Conservation (phyloP, 2,797 vertebrate species). For the Parotocinclus haroldoi region DNA sequence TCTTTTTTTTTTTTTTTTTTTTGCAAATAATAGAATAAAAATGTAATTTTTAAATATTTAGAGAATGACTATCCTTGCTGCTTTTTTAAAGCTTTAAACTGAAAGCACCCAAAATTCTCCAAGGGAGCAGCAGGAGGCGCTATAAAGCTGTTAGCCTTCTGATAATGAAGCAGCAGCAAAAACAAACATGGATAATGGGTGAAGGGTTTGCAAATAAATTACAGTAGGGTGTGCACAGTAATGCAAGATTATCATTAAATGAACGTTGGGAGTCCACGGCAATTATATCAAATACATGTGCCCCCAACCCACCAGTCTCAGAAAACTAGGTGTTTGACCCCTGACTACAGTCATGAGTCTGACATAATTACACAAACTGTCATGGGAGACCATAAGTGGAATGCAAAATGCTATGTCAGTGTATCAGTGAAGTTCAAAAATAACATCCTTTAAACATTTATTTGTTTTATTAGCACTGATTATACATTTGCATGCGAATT, state of each 20-base stretch:
- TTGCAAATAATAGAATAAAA: conserved; percentile 53
- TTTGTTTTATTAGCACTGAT: too few relatives aligned
- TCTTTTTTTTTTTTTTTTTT: too few relatives aligned
- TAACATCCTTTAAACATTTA: neutral
- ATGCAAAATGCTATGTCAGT: conserved; percentile 45
- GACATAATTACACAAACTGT: conserved; percentile 19
- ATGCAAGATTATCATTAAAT: conserved; percentile 57
- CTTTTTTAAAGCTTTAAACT: conserved; percentile 58
- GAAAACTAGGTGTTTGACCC: conserved; percentile 51
- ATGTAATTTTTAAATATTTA: conserved; percentile 49
- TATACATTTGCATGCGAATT: too few relatives aligned
- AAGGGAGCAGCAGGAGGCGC: conserved; percentile 56
- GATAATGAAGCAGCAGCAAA: conserved; percentile 65
- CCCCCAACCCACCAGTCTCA: conserved; percentile 51
- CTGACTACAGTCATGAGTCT: conserved; percentile 44
- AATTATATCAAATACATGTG: conserved; percentile 54
- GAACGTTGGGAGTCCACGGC: conserved; percentile 44
- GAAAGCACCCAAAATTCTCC: conserved; percentile 43
- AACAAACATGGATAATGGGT: conserved; percentile 72
- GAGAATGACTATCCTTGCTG: conserved; percentile 54
- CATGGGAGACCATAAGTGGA: conserved; percentile 25
- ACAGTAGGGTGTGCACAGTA: conserved; percentile 52
- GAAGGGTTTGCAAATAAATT: conserved; percentile 48
- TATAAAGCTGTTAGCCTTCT: conserved; percentile 73
- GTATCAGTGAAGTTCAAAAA: conserved; percentile 35